These are phyloP conservation scores for Channa maculata DNA, from an alignment of 2,113 vertebrate genomes.

Conservation along the genomic window DNA sequence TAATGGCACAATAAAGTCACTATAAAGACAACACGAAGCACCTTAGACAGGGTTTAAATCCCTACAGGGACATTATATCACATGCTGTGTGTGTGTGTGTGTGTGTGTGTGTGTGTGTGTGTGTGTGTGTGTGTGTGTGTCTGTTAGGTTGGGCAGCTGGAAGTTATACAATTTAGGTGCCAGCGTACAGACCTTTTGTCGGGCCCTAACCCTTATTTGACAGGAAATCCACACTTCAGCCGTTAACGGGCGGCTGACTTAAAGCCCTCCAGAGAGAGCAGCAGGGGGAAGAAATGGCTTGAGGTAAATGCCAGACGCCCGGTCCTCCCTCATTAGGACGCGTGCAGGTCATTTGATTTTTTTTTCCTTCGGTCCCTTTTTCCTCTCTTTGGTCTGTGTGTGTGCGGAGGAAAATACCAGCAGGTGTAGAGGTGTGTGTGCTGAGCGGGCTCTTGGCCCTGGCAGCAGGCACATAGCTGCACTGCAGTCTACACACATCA, in stretches of 20 bases:
- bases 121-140: constrained; percentile 37
- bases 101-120: constrained; percentile 39
- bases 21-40: constrained; percentile 51
- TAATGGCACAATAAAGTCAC: constrained; percentile 54
- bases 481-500: constrained; percentile 50
- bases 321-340: constrained; percentile 78
- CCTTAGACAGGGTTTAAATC: constrained; percentile 50
- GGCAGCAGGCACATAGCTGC: constrained; percentile 44
- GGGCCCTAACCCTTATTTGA: constrained; percentile 79
- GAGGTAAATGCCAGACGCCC: constrained; percentile 75
- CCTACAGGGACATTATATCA: constrained; percentile 48
- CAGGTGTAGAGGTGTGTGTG: constrained; percentile 70
- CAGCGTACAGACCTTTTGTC: constrained; percentile 73
- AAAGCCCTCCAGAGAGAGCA: constrained; percentile 77
- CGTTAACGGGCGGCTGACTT: constrained; percentile 78
- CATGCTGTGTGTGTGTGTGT: constrained; percentile 40
- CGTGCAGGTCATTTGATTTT: constrained; percentile 74
- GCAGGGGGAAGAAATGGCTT: constrained; percentile 62
- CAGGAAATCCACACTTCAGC: constrained; percentile 85
- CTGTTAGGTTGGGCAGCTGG: constrained; percentile 73
- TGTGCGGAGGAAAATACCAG: constrained; percentile 52
- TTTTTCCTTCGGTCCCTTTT: constrained; percentile 68
- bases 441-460: constrained; percentile 17
- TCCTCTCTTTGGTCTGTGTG: constrained; percentile 54
- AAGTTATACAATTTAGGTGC: constrained; percentile 80